These are phyloP conservation scores for Tachina fera DNA, from an alignment of 2,888 invertebrate genomes.

Conservation along the genomic window DNA sequence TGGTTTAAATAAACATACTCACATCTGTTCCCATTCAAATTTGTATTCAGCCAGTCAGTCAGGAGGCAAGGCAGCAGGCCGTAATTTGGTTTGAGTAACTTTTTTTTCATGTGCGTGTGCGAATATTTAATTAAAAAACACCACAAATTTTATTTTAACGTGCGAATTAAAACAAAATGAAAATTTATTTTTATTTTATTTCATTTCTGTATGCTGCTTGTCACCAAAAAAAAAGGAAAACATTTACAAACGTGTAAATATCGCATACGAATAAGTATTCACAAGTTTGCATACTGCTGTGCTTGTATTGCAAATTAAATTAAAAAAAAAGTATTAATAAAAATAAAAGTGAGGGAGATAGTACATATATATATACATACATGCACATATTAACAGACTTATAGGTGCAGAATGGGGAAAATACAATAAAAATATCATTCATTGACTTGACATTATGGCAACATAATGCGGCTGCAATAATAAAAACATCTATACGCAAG, in stretches of 20 bases:
- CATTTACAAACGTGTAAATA: conserved; percentile 31
- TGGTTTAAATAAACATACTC: conserved; percentile 36
- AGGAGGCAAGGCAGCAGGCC: conserved; percentile 42
- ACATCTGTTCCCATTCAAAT: conserved; percentile 49
- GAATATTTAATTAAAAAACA: conserved; percentile 73
- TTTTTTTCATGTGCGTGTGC: conserved; percentile 65
- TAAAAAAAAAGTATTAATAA: conserved; percentile 45
- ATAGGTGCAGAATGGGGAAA: not conserved
- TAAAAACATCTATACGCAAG: conserved; percentile 27
- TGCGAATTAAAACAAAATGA: conserved; percentile 72
- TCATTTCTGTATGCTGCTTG: conserved; percentile 50
- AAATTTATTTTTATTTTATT: conserved; percentile 45
- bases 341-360: conserved; percentile 60
- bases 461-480: conserved; percentile 36
- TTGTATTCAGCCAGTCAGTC: conserved; percentile 31
- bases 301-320: conserved; percentile 57
- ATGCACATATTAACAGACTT: conserved; percentile 1
- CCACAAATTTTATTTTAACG: conserved; percentile 71
- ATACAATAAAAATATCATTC: conserved; percentile 54
- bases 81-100: conserved; percentile 28
- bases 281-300: not conserved
- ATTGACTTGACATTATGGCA: conserved; percentile 59
- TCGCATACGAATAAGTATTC: conserved; percentile 3
- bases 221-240: conserved; percentile 33
- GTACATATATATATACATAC: not conserved